A percentile compares a stretch with the other conserved stretches of the same genome.
phyloP scores from a whole-genome alignment of 2,113 vertebrate species.

The Sminthopsis crassicaudata region DNA sequence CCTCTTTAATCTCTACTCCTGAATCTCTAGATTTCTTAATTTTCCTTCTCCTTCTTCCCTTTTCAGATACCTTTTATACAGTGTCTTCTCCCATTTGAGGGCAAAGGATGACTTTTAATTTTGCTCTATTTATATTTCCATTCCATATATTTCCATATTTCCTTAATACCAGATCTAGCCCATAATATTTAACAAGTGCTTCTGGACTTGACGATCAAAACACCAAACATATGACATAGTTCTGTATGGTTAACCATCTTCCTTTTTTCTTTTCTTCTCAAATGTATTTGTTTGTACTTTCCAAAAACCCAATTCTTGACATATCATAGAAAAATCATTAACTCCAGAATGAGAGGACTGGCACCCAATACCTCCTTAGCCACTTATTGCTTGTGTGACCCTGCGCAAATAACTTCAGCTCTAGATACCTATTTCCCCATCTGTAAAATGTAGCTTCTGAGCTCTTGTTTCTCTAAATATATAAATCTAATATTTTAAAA shows the following conservation, averaged over 20 bases:
- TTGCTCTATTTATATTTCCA: background rate
- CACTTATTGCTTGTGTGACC: background rate
- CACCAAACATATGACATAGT: background rate
- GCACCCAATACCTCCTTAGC: background rate
- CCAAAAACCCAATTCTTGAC: background rate
- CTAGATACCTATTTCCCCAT: background rate
- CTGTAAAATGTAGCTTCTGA: background rate
- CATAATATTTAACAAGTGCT: background rate
- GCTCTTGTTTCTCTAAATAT: background rate
- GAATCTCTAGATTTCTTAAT: background rate
- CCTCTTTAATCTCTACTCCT: background rate
- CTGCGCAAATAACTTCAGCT: background rate
- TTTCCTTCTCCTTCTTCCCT: no score
- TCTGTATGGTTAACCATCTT: background rate
- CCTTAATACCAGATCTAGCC: background rate
- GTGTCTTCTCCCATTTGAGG: background rate
- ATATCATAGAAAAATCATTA: background rate
- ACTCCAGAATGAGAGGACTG: background rate
- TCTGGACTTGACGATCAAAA: no score
- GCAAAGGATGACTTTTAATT: background rate
- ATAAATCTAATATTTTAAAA: background rate
- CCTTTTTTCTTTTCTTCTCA: background rate
- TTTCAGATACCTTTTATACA: background rate
- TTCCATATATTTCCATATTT: background rate
- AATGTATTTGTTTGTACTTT: background rate